A percentile compares a stretch with the other conserved stretches of the same genome.
These are phyloP conservation scores for Synanthedon myopaeformis DNA, from an alignment of 2,888 invertebrate species.

Conservation along the genomic window DNA sequence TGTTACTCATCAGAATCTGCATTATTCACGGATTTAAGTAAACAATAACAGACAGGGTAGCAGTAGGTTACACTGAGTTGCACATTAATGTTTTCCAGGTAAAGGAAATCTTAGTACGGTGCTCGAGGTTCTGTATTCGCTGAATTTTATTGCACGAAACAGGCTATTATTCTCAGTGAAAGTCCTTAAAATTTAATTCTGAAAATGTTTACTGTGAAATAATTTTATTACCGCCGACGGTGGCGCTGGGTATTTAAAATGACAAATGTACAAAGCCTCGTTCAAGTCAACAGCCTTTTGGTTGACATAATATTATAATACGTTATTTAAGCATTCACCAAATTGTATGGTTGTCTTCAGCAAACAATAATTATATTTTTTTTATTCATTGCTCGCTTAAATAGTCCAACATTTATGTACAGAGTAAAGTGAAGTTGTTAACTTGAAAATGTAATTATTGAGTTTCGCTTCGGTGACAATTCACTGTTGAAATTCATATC, in stretches of 20 bases:
- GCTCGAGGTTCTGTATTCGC: conserved; percentile 20
- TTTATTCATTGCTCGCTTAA: too few species aligned
- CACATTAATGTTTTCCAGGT: conserved; percentile 17
- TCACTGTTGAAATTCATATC: neutral
- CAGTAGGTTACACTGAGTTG: neutral
- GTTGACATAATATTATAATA: neutral
- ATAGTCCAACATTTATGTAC: neutral
- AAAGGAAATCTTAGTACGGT: conserved; percentile 14
- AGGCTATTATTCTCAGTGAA: conserved; percentile 9
- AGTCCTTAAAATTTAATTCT: conserved; percentile 33
- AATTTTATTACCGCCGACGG: conserved; percentile 45
- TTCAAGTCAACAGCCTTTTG: neutral
- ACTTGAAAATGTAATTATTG: neutral
- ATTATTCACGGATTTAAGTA: too few species aligned
- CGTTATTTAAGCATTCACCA: too few species aligned
- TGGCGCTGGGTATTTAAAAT: conserved; percentile 31
- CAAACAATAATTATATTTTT: too few species aligned
- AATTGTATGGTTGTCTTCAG: too few species aligned
- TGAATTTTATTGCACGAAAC: conserved; percentile 16
- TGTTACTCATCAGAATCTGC: too few species aligned
- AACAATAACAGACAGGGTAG: neutral
- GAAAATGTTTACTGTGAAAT: conserved; percentile 46
- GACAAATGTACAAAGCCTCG: conserved; percentile 16
- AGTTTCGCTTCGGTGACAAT: neutral
- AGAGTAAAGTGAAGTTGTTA: neutral